Evolutionary conservation across 2,797 vertebrate genomes (phyloP).

Genomic region (Danio jaintianensis): DNA sequence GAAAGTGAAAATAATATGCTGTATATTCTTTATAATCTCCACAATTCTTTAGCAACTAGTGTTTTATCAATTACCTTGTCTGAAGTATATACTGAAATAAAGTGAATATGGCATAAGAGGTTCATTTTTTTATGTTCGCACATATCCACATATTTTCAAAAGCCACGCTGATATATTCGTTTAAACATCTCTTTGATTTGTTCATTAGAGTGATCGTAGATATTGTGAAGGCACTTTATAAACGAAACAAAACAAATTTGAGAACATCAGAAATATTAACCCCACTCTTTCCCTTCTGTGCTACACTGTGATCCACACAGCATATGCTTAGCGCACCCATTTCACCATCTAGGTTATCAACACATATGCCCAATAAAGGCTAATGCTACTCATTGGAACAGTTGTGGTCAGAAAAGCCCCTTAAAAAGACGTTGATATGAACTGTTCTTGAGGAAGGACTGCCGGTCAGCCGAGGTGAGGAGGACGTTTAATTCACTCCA

Average conservation of each 20-base stretch:
- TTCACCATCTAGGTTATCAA: conserved; percentile 18
- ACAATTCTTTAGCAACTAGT: conserved; percentile 46
- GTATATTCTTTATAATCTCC: neutral
- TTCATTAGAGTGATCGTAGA: conserved; percentile 70
- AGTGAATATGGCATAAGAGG: conserved; percentile 53
- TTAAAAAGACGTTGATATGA: neutral
- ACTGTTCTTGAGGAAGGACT: conserved; percentile 12
- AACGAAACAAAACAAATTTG: conserved; percentile 65
- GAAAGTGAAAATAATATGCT: conserved; percentile 7
- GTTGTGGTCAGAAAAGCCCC: conserved; percentile 14
- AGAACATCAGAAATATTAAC: conserved; percentile 57
- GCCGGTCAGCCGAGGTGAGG: conserved; percentile 30
- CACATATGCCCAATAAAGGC: conserved; percentile 2
- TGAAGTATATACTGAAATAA: conserved; percentile 74
- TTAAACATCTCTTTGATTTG: conserved; percentile 59
- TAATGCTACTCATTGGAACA: conserved; percentile 27
- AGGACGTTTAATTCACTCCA: conserved; percentile 77
- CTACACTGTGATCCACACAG: conserved; percentile 85
- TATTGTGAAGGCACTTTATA: conserved; percentile 89
- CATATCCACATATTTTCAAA: conserved; percentile 68
- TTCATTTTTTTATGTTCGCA: conserved; percentile 67
- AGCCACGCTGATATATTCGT: conserved; percentile 66
- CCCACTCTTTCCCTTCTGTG: conserved; percentile 52
- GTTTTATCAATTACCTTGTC: conserved; percentile 26
- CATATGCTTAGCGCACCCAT: conserved; percentile 27